These are phyloP conservation scores for Temnothorax ravouxi DNA, from an alignment of 2,888 invertebrate genomes.

Conservation along the genomic window DNA sequence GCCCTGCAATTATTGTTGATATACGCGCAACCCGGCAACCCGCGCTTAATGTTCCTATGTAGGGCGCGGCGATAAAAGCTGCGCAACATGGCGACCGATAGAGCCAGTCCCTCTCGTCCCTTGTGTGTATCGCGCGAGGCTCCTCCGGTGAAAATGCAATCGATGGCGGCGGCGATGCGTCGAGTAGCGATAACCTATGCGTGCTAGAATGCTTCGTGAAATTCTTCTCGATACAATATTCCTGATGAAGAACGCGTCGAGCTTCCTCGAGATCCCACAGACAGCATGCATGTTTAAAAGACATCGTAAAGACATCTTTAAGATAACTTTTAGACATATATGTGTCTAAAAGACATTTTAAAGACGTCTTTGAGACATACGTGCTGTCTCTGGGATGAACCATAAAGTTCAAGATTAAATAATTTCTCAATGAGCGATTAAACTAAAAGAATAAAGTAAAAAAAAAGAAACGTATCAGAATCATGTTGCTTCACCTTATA, in stretches of 20 bases:
- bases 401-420: neutral
- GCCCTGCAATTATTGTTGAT: conserved; percentile 86
- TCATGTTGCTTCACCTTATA: neutral
- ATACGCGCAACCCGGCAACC: conserved; percentile 83
- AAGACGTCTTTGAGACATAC: too few relatives aligned
- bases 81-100: conserved; percentile 81
- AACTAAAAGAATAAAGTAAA: neutral
- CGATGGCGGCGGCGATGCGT: conserved; percentile 12
- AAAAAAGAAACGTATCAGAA: neutral
- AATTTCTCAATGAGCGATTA: neutral
- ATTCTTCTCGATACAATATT: neutral
- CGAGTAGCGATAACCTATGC: neutral
- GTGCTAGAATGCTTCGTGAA: neutral
- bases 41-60: conserved; percentile 75
- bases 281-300: too few relatives aligned
- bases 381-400: neutral
- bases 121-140: neutral
- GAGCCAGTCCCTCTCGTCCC: conserved; percentile 51
- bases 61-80: conserved; percentile 82
- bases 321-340: too few relatives aligned
- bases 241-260: neutral
- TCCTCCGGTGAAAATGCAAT: conserved; percentile 22
- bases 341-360: too few relatives aligned
- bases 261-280: neutral
- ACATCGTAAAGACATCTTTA: too few relatives aligned